These are phyloP conservation scores for Fistularia tabacaria DNA, from an alignment of 2,797 vertebrate genomes.

Conservation along the genomic window DNA sequence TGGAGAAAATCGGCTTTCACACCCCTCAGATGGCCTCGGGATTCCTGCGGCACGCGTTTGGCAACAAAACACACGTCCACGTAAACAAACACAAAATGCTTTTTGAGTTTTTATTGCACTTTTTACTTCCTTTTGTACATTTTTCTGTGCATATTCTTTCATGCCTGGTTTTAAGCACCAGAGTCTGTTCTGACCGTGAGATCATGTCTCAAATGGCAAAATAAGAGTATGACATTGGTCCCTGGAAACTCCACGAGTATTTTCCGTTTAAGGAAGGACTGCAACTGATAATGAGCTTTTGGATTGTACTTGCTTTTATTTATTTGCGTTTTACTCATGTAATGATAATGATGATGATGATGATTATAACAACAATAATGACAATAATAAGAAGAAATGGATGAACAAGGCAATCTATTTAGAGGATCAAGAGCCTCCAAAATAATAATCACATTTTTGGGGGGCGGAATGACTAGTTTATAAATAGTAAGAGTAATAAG, in stretches of 20 bases:
- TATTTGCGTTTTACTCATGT: no score
- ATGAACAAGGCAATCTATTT: no score
- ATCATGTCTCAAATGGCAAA: slow-evolving; percentile 19
- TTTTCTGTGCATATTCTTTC: slow-evolving; percentile 1
- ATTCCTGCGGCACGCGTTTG: slow-evolving; percentile 36
- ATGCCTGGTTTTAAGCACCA: not conserved
- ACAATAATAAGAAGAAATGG: no score
- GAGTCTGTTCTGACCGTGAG: slow-evolving; percentile 18
- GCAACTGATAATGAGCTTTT: no score
- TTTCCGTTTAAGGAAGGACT: no score
- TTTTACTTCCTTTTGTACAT: slow-evolving; percentile 25
- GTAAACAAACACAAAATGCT: slow-evolving; percentile 22
- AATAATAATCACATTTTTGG: no score
- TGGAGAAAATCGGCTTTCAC: slow-evolving; percentile 53
- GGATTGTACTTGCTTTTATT: no score
- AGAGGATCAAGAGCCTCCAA: no score
- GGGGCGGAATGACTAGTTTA: no score
- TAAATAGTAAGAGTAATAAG: no score
- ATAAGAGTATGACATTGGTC: slow-evolving; percentile 15
- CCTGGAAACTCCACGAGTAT: not conserved
- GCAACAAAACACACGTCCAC: slow-evolving; percentile 29
- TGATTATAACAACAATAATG: no score
- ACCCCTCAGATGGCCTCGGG: slow-evolving; percentile 34
- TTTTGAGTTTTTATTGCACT: not conserved
- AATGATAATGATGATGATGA: no score